Percentiles rank a stretch among this genome's conserved stretches.
Evolutionary conservation across 2,113 vertebrate species (phyloP).

Genomic region (Gadus chalcogrammus): DNA sequence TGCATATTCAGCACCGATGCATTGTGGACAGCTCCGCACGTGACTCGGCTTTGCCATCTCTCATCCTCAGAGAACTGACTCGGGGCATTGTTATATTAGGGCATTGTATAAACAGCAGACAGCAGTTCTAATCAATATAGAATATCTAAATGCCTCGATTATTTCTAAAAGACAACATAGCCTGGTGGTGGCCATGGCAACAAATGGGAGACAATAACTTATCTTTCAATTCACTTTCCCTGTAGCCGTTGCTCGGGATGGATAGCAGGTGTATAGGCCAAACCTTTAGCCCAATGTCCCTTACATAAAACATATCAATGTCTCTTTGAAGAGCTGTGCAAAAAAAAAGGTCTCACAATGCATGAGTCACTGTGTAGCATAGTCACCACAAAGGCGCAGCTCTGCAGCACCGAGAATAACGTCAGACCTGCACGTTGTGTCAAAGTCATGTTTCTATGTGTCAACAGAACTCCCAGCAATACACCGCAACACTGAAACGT

Average conservation of each 20-base stretch:
- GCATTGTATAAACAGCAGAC: no score
- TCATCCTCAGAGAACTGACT: background rate
- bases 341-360: constrained; percentile 3
- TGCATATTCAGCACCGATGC: constrained; percentile 59
- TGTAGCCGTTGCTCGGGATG: no score
- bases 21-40: constrained; percentile 60
- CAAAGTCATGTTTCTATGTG: constrained; percentile 1
- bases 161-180: background rate
- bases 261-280: no score
- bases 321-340: background rate
- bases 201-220: constrained; percentile 55
- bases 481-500: no score
- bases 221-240: background rate
- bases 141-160: no score
- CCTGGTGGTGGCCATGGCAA: constrained; percentile 57
- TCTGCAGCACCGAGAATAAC: constrained; percentile 20
- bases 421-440: constrained; percentile 43
- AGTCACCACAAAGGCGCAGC: constrained; percentile 31
- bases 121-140: no score
- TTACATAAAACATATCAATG: background rate
- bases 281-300: background rate
- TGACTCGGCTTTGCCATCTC: constrained; percentile 20
- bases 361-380: constrained; percentile 39
- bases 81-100: background rate
- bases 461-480: no score